Conservation (phyloP, 2,797 vertebrate species). For the Falco naumanni region DNA sequence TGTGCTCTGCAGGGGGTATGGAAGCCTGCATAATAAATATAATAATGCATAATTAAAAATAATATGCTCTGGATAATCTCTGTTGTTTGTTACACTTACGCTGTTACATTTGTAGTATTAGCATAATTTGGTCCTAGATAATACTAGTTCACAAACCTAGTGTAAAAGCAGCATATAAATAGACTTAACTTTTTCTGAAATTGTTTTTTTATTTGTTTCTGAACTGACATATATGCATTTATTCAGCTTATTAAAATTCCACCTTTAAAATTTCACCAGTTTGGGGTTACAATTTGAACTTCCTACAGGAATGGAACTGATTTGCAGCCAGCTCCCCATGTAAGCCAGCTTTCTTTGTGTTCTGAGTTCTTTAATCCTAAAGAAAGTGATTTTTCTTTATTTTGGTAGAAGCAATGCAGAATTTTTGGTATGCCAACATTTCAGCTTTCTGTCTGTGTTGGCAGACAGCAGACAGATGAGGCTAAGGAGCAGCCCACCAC, state of each 20-base stretch:
- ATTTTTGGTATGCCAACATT: not conserved
- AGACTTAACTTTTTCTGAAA: not conserved
- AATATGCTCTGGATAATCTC: not conserved
- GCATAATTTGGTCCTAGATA: not conserved
- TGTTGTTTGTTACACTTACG: not conserved
- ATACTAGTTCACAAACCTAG: not conserved
- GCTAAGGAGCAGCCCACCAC: not conserved
- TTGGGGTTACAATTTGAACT: not conserved
- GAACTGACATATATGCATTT: not conserved
- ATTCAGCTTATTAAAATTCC: not conserved
- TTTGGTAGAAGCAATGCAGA: not conserved
- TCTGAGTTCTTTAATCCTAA: not conserved
- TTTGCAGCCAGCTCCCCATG: not conserved
- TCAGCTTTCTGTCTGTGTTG: not conserved
- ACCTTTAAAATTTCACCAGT: not conserved
- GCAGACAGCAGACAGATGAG: not conserved
- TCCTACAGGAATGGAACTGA: not conserved
- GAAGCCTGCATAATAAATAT: conserved; percentile 9
- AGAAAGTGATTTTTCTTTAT: not conserved
- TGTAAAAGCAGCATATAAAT: not conserved
- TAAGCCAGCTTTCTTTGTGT: not conserved
- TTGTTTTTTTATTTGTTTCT: not conserved
- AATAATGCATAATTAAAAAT: conserved; percentile 15
- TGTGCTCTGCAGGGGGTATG: not conserved
- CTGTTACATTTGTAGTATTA: not conserved